Evolutionary conservation across 2,113 vertebrate species (phyloP).

Genomic region (Ranitomeya imitator): DNA sequence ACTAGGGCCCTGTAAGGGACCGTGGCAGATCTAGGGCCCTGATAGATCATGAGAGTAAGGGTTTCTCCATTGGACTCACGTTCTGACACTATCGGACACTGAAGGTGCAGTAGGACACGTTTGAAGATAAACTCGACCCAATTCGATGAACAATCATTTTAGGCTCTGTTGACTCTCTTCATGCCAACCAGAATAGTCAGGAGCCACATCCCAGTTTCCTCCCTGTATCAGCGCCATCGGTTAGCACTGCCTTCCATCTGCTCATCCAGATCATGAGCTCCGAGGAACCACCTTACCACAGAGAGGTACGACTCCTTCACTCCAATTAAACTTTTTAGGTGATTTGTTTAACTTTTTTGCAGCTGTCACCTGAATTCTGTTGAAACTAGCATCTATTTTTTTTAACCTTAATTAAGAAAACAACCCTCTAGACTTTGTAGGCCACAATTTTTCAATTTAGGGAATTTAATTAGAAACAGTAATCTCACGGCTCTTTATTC

Average conservation of each 20-base stretch:
- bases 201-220: no score
- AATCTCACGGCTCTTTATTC: conserved; percentile 19
- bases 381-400: neutral
- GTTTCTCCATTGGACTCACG: neutral
- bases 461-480: conserved; percentile 26
- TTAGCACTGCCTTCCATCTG: no score
- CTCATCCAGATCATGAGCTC: no score
- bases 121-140: neutral
- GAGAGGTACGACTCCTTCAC: neutral
- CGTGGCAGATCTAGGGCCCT: no score
- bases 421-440: neutral
- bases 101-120: neutral
- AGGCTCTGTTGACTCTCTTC: no score
- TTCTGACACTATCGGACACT: neutral
- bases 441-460: conserved; percentile 17
- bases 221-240: no score
- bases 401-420: conserved; percentile 10
- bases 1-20: no score
- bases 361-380: neutral
- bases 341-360: neutral
- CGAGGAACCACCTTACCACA: no score
- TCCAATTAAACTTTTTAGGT: neutral
- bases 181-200: no score
- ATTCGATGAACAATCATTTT: neutral
- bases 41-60: neutral